These are phyloP conservation scores for Platysternon megacephalum DNA, from an alignment of 2,113 vertebrate species.

Conservation along the genomic window DNA sequence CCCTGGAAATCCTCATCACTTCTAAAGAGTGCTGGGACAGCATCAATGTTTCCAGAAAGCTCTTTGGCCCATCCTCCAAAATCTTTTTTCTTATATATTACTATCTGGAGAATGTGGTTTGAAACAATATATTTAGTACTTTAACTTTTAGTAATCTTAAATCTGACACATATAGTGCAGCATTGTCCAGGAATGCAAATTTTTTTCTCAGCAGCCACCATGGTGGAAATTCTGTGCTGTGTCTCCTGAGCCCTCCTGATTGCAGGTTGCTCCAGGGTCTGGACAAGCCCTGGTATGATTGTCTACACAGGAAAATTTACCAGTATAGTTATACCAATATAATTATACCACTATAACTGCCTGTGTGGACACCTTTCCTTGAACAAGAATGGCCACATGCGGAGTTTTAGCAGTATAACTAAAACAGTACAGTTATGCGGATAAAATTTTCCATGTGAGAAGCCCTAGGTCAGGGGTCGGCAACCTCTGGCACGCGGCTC, in stretches of 20 bases:
- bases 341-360: background rate
- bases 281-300: background rate
- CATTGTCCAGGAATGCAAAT: background rate
- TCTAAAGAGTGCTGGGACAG: slow-evolving; percentile 71
- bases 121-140: slow-evolving; percentile 16
- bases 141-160: background rate
- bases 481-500: no score
- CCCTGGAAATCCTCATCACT: slow-evolving; percentile 56
- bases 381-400: background rate
- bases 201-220: background rate
- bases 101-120: slow-evolving; percentile 76
- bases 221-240: background rate
- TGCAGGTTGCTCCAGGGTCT: background rate
- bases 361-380: background rate
- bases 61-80: slow-evolving; percentile 82
- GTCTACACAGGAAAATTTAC: background rate
- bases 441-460: background rate
- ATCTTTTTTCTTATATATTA: slow-evolving; percentile 82
- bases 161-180: background rate
- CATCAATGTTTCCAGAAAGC: slow-evolving; percentile 79
- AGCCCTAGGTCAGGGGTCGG: background rate
- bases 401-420: background rate
- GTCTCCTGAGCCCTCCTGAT: background rate
- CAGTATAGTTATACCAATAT: background rate
- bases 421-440: background rate